Percentiles rank a stretch among this genome's conserved stretches.
phyloP scores from a whole-genome alignment of 2,113 vertebrate genomes.

The Gymnorhina tibicen region DNA sequence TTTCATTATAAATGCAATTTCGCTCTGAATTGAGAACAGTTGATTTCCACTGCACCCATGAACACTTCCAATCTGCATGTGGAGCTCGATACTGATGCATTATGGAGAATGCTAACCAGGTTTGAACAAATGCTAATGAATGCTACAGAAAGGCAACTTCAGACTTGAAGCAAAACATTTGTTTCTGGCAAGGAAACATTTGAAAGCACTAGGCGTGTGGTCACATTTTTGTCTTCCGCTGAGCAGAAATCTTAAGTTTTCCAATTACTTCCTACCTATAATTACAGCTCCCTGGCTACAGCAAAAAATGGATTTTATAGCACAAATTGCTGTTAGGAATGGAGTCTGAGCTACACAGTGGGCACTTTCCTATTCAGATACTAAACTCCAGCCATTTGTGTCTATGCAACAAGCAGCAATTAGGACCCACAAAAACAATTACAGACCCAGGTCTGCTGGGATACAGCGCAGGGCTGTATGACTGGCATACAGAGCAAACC shows the following conservation, averaged over 20 bases:
- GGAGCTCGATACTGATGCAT: background rate
- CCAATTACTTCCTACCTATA: background rate
- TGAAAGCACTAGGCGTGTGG: background rate
- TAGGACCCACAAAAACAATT: slow-evolving; percentile 31
- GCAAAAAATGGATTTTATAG: background rate
- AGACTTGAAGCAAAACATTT: background rate
- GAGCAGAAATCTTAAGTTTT: background rate
- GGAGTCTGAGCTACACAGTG: background rate
- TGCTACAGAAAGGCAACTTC: background rate
- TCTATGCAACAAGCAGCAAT: slow-evolving; percentile 42
- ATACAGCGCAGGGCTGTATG: background rate
- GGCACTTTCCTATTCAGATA: background rate
- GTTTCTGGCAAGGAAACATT: background rate
- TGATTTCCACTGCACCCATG: background rate
- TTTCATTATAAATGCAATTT: background rate
- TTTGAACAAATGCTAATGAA: background rate
- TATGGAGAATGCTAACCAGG: background rate
- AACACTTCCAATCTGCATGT: background rate
- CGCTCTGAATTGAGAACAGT: background rate
- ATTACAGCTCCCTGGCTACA: background rate
- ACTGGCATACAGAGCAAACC: background rate
- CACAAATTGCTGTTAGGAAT: background rate
- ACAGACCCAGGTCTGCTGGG: background rate
- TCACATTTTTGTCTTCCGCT: background rate
- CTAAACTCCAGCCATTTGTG: background rate